Conservation (phyloP, 2,797 vertebrate genomes). For the Hyperoplus lanceolatus region DNA sequence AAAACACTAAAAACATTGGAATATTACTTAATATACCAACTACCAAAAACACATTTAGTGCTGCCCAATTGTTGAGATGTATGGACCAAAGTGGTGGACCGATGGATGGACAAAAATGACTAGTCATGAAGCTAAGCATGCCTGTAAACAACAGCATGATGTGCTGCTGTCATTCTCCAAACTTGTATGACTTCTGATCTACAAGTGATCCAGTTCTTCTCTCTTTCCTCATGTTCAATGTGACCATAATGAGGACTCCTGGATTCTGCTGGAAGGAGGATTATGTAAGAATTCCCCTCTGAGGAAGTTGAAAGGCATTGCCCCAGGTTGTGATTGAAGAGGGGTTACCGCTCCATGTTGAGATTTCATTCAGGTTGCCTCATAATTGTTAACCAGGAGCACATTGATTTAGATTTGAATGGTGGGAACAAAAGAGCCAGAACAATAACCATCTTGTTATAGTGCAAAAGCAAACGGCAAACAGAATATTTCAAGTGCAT, state of each 20-base stretch:
- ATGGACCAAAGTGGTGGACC: not conserved
- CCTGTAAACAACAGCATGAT: not conserved
- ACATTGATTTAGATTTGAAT: slow-evolving; percentile 32
- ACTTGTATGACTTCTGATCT: not conserved
- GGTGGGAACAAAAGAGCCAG: not conserved
- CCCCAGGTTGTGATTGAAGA: slow-evolving; percentile 56
- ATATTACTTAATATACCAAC: too few relatives aligned
- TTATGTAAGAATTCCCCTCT: slow-evolving; percentile 67
- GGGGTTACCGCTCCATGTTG: slow-evolving; percentile 26
- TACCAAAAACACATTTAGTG: not conserved
- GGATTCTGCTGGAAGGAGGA: slow-evolving; percentile 55
- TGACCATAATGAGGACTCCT: slow-evolving; percentile 53
- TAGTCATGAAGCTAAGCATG: not conserved
- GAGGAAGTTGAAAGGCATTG: slow-evolving; percentile 69
- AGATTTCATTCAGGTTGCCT: slow-evolving; percentile 65
- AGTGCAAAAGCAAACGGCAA: not conserved
- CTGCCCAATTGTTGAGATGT: not conserved
- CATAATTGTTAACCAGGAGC: slow-evolving; percentile 50
- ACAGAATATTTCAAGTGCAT: too few relatives aligned
- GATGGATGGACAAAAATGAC: too few relatives aligned
- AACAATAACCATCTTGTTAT: not conserved
- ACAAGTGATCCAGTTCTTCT: slow-evolving; percentile 22
- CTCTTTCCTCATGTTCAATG: not conserved
- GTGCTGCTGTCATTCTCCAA: not conserved
- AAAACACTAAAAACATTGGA: not conserved